phyloP scores from a whole-genome alignment of 2,888 invertebrate species.

The Gibbula magus region DNA sequence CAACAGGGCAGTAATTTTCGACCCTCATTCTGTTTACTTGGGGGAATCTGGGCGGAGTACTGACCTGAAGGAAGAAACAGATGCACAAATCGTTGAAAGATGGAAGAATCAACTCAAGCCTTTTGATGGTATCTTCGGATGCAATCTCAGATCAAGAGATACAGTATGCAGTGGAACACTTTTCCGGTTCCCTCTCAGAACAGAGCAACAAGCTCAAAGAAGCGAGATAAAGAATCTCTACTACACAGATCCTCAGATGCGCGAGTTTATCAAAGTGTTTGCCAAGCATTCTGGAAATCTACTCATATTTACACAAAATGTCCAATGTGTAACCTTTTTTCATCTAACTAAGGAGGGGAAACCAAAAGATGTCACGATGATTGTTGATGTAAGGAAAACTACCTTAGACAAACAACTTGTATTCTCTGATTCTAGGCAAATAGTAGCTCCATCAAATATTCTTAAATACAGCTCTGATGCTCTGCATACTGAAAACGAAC shows the following conservation, averaged over 20 bases:
- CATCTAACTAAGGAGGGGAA: constrained; percentile 44
- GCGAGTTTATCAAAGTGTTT: constrained; percentile 57
- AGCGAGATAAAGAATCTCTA: constrained; percentile 64
- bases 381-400: constrained; percentile 14
- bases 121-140: constrained; percentile 59
- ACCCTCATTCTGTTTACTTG: constrained; percentile 67
- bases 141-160: constrained; percentile 34
- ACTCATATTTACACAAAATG: constrained; percentile 71
- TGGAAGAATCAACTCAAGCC: constrained; percentile 63
- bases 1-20: constrained; percentile 67
- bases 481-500: background rate
- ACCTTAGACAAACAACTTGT: background rate
- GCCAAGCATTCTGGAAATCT: constrained; percentile 59
- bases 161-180: constrained; percentile 61
- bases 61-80: constrained; percentile 20
- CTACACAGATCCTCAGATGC: constrained; percentile 60
- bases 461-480: background rate
- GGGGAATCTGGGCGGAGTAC: constrained; percentile 55
- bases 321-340: constrained; percentile 55
- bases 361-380: constrained; percentile 1
- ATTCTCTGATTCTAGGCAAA: background rate
- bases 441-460: background rate
- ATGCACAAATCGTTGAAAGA: constrained; percentile 51
- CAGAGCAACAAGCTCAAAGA: constrained; percentile 53
- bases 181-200: constrained; percentile 71